Evolutionary conservation across 2,797 vertebrate species (phyloP).

Genomic region (Phalloptychus januarius): DNA sequence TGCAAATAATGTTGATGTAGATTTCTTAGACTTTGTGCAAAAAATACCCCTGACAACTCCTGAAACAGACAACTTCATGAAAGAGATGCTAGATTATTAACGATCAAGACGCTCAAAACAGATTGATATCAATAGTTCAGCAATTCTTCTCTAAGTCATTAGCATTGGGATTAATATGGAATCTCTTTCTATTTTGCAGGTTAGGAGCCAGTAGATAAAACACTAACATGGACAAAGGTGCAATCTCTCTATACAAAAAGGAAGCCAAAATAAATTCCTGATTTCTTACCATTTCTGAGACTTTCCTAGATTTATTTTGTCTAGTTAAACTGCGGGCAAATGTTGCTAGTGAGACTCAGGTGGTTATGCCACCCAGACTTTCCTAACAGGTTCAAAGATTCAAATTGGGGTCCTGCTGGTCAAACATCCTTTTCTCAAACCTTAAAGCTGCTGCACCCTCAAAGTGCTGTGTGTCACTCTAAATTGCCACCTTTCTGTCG

Average conservation of each 20-base stretch:
- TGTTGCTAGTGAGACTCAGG: background rate
- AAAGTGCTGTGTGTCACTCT: conserved; percentile 23
- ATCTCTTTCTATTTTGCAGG: background rate
- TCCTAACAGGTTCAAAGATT: conserved; percentile 22
- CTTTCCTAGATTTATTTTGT: background rate
- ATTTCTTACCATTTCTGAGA: background rate
- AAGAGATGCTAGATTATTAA: background rate
- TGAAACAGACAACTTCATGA: background rate
- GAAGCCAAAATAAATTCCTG: background rate
- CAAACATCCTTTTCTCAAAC: conserved; percentile 22
- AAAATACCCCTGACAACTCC: background rate
- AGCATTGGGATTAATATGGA: background rate
- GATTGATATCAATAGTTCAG: background rate
- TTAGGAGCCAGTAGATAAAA: background rate
- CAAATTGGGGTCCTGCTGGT: conserved; percentile 30
- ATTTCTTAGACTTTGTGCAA: background rate
- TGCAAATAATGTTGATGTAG: background rate
- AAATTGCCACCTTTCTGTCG: conserved; percentile 25
- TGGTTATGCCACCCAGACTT: background rate
- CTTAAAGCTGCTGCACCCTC: conserved; percentile 38
- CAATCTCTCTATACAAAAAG: background rate
- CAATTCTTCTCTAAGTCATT: background rate
- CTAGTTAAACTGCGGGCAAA: background rate
- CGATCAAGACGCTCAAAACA: background rate
- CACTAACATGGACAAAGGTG: background rate